These are phyloP conservation scores for Lepus americanus DNA, from an alignment of 2,113 vertebrate species.

Conservation along the genomic window DNA sequence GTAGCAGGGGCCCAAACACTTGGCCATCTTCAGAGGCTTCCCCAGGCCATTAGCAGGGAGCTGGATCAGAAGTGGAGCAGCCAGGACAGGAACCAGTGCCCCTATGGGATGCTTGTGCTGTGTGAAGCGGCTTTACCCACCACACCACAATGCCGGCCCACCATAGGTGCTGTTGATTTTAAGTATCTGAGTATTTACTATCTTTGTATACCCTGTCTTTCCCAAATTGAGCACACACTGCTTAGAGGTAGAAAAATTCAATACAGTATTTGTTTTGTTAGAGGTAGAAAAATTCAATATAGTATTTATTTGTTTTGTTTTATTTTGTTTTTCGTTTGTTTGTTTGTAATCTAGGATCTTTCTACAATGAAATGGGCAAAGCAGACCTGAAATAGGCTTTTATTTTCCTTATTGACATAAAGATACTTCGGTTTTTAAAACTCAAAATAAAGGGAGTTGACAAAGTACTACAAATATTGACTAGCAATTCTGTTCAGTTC, in stretches of 20 bases:
- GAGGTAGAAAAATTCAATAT: background rate
- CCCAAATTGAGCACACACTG: background rate
- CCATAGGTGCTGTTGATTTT: background rate
- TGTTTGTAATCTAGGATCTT: background rate
- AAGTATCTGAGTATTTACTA: conserved; percentile 42
- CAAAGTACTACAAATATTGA: conserved; percentile 2
- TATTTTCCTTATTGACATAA: conserved; percentile 25
- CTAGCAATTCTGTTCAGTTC: background rate
- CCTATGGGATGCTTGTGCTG: no score
- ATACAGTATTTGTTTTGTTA: background rate
- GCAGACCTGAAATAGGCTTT: background rate
- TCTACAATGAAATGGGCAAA: background rate
- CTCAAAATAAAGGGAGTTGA: background rate
- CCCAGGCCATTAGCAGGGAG: no score
- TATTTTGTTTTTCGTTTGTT: background rate
- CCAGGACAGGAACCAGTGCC: no score
- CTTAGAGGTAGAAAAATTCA: conserved; percentile 1
- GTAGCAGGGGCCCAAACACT: no score
- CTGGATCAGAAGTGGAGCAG: no score
- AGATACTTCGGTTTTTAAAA: conserved; percentile 6
- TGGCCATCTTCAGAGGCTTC: no score
- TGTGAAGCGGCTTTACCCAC: no score
- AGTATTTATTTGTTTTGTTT: no score
- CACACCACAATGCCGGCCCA: no score
- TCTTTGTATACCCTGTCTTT: background rate